A percentile compares a stretch with the other conserved stretches of the same genome.
phyloP scores from a whole-genome alignment of 2,888 invertebrate genomes.

The Anticlea derivata region DNA sequence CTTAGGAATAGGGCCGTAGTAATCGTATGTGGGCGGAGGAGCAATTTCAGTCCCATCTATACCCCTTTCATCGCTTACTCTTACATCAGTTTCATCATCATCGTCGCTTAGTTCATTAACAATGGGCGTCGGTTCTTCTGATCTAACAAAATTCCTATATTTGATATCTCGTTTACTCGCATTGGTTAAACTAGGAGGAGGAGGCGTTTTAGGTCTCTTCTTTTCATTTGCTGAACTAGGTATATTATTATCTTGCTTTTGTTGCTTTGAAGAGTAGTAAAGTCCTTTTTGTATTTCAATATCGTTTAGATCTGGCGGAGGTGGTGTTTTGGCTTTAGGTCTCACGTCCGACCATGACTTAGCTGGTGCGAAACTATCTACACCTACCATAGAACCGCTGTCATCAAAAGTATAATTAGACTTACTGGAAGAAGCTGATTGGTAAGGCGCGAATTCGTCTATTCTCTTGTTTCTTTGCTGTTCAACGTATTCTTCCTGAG shows the following conservation, averaged over 20 bases:
- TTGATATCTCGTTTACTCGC: conserved; percentile 48
- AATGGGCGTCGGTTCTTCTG: conserved; percentile 59
- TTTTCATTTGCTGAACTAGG: conserved; percentile 1
- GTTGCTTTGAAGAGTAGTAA: conserved; percentile 56
- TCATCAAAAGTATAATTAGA: conserved; percentile 57
- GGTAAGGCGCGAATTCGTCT: conserved; percentile 91
- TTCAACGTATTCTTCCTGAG: conserved; percentile 91
- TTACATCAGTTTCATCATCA: conserved; percentile 38
- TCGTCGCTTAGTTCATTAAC: conserved; percentile 63
- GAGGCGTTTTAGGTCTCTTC: conserved; percentile 28
- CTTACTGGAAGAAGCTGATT: conserved; percentile 44
- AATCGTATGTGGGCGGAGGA: conserved; percentile 87
- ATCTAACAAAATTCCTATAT: conserved; percentile 68
- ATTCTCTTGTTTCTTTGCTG: conserved; percentile 89
- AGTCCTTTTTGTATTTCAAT: conserved; percentile 55
- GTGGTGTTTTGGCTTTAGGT: conserved; percentile 51
- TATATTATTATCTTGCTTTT: conserved; percentile 18
- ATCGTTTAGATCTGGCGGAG: conserved; percentile 55
- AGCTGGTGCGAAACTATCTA: conserved; percentile 29
- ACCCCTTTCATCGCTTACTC: conserved; percentile 38
- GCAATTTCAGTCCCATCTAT: conserved; percentile 83
- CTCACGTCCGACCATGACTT: conserved; percentile 72
- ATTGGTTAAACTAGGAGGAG: conserved; percentile 34
- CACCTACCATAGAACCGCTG: conserved; percentile 52
- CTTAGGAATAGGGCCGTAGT: conserved; percentile 81